A percentile compares a stretch with the other conserved stretches of the same genome.
These are phyloP conservation scores for Tangara arthus DNA, from an alignment of 2,797 vertebrate species.

Conservation along the genomic window DNA sequence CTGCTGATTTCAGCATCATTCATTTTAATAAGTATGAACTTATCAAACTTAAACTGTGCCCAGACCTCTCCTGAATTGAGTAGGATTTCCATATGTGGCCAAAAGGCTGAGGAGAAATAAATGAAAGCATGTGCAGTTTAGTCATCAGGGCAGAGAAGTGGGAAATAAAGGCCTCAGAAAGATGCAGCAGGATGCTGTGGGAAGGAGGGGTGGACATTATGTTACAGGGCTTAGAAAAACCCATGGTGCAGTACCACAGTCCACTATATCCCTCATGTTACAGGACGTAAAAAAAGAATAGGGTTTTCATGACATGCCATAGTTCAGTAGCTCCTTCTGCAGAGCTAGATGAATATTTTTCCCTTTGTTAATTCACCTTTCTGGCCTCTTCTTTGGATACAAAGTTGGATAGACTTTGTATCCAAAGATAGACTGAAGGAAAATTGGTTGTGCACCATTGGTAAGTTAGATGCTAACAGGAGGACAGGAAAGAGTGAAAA, in stretches of 20 bases:
- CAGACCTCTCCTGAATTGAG: not conserved
- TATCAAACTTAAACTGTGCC: not conserved
- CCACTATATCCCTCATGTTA: not conserved
- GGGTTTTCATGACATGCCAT: not conserved
- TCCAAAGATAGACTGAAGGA: no score
- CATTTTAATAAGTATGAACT: not conserved
- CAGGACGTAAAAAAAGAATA: not conserved
- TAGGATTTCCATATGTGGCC: not conserved
- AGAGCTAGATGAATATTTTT: not conserved
- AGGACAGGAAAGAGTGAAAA: not conserved
- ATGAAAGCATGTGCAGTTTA: fast-evolving
- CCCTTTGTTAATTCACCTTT: not conserved
- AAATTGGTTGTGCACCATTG: not conserved
- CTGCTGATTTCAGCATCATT: not conserved
- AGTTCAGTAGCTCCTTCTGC: not conserved
- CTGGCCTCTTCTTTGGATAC: not conserved
- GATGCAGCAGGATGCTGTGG: not conserved
- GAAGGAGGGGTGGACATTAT: not conserved
- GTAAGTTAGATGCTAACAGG: not conserved
- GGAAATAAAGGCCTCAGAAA: not conserved
- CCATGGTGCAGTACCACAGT: not conserved
- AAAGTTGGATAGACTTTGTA: not conserved
- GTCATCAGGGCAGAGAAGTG: not conserved
- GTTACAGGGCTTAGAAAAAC: not conserved
- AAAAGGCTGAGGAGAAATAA: not conserved